phyloP scores from a whole-genome alignment of 2,888 invertebrate species.

The Oxystoma pomonae region DNA sequence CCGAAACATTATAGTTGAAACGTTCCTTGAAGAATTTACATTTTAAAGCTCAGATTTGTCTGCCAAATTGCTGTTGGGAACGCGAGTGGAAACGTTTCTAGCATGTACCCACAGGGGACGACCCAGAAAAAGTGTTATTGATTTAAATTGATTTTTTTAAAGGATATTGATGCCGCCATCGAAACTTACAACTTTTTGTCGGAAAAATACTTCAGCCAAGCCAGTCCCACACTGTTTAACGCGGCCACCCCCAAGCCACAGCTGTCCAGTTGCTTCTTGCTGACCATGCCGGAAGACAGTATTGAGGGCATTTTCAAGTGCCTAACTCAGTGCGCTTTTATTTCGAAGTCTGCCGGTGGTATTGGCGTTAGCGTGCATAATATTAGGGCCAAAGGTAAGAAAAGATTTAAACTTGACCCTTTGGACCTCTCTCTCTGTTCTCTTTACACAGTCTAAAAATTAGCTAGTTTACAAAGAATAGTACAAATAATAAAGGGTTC shows the following conservation, averaged over 20 bases:
- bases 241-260: conserved; percentile 91
- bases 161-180: conserved; percentile 84
- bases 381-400: conserved; percentile 70
- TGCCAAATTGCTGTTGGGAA: no score
- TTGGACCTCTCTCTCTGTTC: not conserved
- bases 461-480: no score
- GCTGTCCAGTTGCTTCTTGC: conserved; percentile 90
- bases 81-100: no score
- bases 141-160: not conserved
- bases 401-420: no score
- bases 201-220: conserved; percentile 95
- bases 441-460: no score
- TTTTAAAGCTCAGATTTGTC: no score
- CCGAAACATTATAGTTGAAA: no score
- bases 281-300: conserved; percentile 92
- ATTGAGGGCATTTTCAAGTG: conserved; percentile 95
- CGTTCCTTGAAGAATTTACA: no score
- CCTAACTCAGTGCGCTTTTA: conserved; percentile 86
- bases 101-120: no score
- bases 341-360: conserved; percentile 96
- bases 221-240: conserved; percentile 95
- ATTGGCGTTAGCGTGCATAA: conserved; percentile 96
- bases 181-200: conserved; percentile 95
- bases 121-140: not conserved
- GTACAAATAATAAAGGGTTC: no score